A percentile compares a stretch with the other conserved stretches of the same genome.
These are phyloP conservation scores for Apodemus sylvaticus DNA, from an alignment of 2,113 vertebrate species.

Conservation along the genomic window DNA sequence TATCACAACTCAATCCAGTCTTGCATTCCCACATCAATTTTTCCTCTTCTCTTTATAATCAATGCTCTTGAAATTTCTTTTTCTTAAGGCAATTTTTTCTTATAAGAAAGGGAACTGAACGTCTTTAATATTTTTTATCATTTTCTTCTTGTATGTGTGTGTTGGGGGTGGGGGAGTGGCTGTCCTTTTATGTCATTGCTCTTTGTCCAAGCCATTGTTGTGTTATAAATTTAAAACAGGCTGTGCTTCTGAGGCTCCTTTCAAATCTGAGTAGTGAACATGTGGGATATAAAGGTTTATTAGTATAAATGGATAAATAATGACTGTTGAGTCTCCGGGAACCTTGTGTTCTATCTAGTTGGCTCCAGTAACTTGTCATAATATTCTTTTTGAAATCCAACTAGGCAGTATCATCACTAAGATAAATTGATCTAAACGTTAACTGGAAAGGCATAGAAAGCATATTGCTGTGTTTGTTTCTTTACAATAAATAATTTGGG, in stretches of 20 bases:
- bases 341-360: slow-evolving; percentile 71
- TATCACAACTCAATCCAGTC: slow-evolving; percentile 84
- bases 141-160: slow-evolving; percentile 74
- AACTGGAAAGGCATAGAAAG: slow-evolving; percentile 81
- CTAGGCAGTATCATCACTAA: slow-evolving; percentile 74
- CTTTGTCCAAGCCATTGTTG: slow-evolving; percentile 75
- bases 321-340: slow-evolving; percentile 72
- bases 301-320: slow-evolving; percentile 84
- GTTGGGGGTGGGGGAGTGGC: neutral
- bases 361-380: slow-evolving; percentile 75
- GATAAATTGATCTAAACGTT: slow-evolving; percentile 77
- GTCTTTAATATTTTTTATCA: slow-evolving; percentile 8
- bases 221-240: slow-evolving; percentile 81
- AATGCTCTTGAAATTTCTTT: slow-evolving; percentile 81
- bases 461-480: slow-evolving; percentile 78
- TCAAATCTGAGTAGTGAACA: slow-evolving; percentile 77
- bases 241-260: slow-evolving; percentile 74
- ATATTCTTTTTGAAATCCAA: slow-evolving; percentile 78
- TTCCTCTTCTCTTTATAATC: slow-evolving; percentile 77
- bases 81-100: slow-evolving; percentile 79
- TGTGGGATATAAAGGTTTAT: slow-evolving; percentile 81
- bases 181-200: slow-evolving; percentile 73
- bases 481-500: slow-evolving; percentile 75
- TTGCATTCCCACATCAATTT: slow-evolving; percentile 82
- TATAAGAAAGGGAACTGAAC: slow-evolving; percentile 62